Evolutionary conservation across 1,140 invertebrate genomes (phyloP).

Genomic region (Drosophila orosa): DNA sequence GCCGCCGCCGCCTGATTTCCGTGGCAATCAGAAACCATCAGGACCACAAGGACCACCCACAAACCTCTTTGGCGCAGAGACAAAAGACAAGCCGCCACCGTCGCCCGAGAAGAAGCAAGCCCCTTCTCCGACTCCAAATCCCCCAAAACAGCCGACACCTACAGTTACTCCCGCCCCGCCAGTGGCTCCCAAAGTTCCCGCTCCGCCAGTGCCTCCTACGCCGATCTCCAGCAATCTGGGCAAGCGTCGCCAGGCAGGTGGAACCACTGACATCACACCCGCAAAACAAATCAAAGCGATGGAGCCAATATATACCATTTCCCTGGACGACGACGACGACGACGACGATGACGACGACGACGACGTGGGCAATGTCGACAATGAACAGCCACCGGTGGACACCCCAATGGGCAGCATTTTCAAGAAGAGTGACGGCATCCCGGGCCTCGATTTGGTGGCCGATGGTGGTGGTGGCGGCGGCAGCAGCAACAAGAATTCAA

Average conservation of each 20-base stretch:
- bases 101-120: neutral
- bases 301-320: conserved; percentile 54
- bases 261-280: neutral
- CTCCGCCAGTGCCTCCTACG: neutral
- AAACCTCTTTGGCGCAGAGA: neutral
- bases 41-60: neutral
- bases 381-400: neutral
- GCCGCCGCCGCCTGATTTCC: neutral
- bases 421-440: conserved; percentile 85
- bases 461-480: too few species aligned
- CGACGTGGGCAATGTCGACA: neutral
- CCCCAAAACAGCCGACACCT: neutral
- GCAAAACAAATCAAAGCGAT: conserved; percentile 49
- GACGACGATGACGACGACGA: conserved; percentile 26
- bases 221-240: conserved; percentile 12
- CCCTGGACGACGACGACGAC: conserved; percentile 69
- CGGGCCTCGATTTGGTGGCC: conserved; percentile 87
- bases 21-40: neutral
- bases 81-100: neutral
- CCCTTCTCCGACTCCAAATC: neutral
- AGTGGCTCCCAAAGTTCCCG: neutral
- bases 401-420: conserved; percentile 72
- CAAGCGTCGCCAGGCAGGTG: conserved; percentile 43
- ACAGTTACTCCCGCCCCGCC: neutral
- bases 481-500: conserved; percentile 47